These are phyloP conservation scores for Lochmaea crataegi DNA, from an alignment of 2,888 invertebrate species.

Conservation along the genomic window DNA sequence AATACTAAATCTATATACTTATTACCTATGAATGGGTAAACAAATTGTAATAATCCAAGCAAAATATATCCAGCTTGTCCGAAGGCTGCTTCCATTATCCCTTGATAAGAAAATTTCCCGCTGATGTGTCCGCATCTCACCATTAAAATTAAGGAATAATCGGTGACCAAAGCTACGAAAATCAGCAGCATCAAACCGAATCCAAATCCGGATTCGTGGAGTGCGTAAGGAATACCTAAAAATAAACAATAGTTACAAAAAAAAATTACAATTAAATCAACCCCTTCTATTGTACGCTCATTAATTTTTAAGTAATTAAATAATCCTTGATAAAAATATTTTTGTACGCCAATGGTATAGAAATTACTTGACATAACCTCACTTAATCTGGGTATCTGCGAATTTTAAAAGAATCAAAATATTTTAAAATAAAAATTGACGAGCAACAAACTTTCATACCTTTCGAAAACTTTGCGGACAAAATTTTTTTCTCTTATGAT, in stretches of 20 bases:
- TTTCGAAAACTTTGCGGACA: too few relatives aligned
- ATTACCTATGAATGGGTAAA: conserved; percentile 85
- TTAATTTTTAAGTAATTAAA: too few relatives aligned
- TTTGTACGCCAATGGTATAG: too few relatives aligned
- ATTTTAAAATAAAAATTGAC: too few relatives aligned
- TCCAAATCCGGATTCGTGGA: conserved; percentile 84
- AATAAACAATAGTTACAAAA: conserved; percentile 9
- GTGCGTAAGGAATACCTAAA: conserved; percentile 80
- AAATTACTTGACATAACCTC: too few relatives aligned
- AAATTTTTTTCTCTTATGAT: too few relatives aligned
- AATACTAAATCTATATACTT: too few relatives aligned
- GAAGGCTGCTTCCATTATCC: conserved; percentile 84
- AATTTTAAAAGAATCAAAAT: background rate
- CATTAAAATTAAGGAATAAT: conserved; percentile 84
- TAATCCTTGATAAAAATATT: too few relatives aligned
- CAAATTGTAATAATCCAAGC: conserved; percentile 80
- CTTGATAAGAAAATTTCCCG: conserved; percentile 81
- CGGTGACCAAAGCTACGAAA: conserved; percentile 80
- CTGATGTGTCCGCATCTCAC: conserved; percentile 79
- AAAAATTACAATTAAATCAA: too few relatives aligned
- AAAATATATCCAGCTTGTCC: conserved; percentile 82
- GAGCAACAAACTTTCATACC: too few relatives aligned
- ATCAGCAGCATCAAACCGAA: conserved; percentile 77
- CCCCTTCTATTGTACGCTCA: too few relatives aligned
- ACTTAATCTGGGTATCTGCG: too few relatives aligned